phyloP scores from a whole-genome alignment of 2,797 vertebrate genomes.

The Oreortyx pictus region DNA sequence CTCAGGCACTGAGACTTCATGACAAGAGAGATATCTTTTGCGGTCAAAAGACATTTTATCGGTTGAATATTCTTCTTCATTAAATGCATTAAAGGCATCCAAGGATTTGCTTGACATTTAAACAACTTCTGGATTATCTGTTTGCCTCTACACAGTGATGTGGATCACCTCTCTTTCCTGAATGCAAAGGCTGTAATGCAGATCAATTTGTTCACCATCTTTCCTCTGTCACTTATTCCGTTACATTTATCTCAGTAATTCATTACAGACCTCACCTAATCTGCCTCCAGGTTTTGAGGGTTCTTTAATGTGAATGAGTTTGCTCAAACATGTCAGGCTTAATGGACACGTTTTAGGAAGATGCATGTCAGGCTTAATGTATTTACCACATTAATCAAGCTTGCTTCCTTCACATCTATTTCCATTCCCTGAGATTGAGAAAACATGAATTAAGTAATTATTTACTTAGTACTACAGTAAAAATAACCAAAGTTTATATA shows the following conservation, averaged over 20 bases:
- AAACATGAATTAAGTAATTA: background rate
- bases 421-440: background rate
- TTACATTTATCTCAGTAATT: slow-evolving; percentile 48
- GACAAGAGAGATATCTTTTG: slow-evolving; percentile 39
- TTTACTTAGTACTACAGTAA: background rate
- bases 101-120: slow-evolving; percentile 4
- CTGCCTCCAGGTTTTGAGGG: slow-evolving; percentile 30
- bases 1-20: slow-evolving; percentile 32
- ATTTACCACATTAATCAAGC: slow-evolving; percentile 50
- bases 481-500: background rate
- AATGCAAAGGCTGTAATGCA: background rate
- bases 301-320: slow-evolving; percentile 48
- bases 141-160: background rate
- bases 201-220: slow-evolving; percentile 4
- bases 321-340: slow-evolving; percentile 58
- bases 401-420: slow-evolving; percentile 33
- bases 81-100: background rate
- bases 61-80: slow-evolving; percentile 26
- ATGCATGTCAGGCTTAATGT: slow-evolving; percentile 35
- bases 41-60: slow-evolving; percentile 15
- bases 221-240: slow-evolving; percentile 15
- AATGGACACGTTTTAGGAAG: slow-evolving; percentile 50
- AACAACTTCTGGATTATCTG: background rate
- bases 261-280: slow-evolving; percentile 38
- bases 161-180: background rate